Base-by-base conservation (phyloP, 2,113 vertebrate genomes). In the Plotosus lineatus region DNA sequence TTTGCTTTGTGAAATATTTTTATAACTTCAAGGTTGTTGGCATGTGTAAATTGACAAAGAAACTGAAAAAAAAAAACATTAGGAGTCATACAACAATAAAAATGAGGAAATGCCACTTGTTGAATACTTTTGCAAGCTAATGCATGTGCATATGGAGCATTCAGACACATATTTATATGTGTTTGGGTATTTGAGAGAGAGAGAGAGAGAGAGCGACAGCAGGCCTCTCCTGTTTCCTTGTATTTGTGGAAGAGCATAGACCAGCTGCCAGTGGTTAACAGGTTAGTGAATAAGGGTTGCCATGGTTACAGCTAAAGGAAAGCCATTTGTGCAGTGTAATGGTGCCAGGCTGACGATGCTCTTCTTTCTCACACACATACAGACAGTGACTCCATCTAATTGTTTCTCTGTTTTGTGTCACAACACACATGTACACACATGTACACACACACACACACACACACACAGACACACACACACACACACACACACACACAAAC, bases 251-350 rank as follows among this genome's bases (percentile, higher is more conserved):
- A n/a, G 38, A 68, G 65, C 40, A 36, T 68, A 26, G 65, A 31
- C 36, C 65, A 46, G 66, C 66, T 69, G 66, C 66, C 66, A 46
- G 66, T 42, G 3, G 14, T n/a, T 14, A 69, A 46, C 46, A 28
- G 42, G n/a, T 46, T 28, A 11, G n/a, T 46, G 40, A 12, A 9
- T 69, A 28, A 46, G 40, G 40, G 66, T 69, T 69, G 66, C 66
- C n/a, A 69, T 69, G n/a, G 42, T 3, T 69, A 69, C 38, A 4
- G 65, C 38, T 23, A 42, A n/a, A 12, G 44, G 42, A 69, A 69
- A 28, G 66, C 66, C 66, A 69, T 40, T 69, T 69, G 66, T 69
- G 42, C 66, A 69, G 66, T 69, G 66, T 46, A 69, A 46, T 46
- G 66, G 12, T 69, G 66, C 40, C 12, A 69, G 44, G 66, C 66